These are phyloP conservation scores for Dolichomitus sp. DNA, from an alignment of 2,888 invertebrate genomes.

Conservation along the genomic window DNA sequence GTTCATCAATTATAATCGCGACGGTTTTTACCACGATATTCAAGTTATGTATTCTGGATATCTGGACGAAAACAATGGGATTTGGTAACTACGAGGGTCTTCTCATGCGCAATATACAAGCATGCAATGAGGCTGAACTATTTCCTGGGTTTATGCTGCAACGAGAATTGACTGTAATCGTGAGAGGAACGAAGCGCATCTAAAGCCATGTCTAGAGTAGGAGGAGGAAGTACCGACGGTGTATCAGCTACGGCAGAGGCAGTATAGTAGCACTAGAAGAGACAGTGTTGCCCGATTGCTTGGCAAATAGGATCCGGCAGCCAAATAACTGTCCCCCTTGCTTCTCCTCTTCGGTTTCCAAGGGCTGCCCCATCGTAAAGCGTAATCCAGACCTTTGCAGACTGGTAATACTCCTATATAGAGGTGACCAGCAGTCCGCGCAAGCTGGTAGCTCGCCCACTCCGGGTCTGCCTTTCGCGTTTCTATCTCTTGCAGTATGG, in stretches of 20 bases:
- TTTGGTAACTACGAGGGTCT: not conserved
- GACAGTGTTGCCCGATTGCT: slow-evolving; percentile 76
- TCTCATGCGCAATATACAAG: not conserved
- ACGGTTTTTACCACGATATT: not conserved
- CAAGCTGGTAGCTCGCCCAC: not conserved
- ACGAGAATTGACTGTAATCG: slow-evolving; percentile 11
- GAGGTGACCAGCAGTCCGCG: slow-evolving; percentile 17
- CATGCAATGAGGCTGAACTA: not conserved
- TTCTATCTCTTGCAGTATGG: slow-evolving; percentile 3
- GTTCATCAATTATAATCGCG: slow-evolving; percentile 7
- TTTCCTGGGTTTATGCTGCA: not conserved
- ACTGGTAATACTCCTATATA: slow-evolving; percentile 11
- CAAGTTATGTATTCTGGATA: not conserved
- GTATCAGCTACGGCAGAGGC: not conserved
- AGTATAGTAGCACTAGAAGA: slow-evolving; percentile 68
- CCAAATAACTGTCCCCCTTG: slow-evolving; percentile 73
- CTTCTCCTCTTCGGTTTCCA: slow-evolving; percentile 23
- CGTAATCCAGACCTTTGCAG: slow-evolving; percentile 35
- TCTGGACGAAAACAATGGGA: not conserved
- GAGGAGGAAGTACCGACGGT: not conserved
- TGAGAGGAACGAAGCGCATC: not conserved
- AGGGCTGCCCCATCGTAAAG: slow-evolving; percentile 35
- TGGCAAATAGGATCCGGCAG: slow-evolving; percentile 79
- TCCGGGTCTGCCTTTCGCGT: slow-evolving; percentile 14
- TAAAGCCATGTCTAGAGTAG: not conserved